Base-by-base conservation (phyloP, 1,140 invertebrate genomes). In the Bombus haemorrhoidalis region DNA sequence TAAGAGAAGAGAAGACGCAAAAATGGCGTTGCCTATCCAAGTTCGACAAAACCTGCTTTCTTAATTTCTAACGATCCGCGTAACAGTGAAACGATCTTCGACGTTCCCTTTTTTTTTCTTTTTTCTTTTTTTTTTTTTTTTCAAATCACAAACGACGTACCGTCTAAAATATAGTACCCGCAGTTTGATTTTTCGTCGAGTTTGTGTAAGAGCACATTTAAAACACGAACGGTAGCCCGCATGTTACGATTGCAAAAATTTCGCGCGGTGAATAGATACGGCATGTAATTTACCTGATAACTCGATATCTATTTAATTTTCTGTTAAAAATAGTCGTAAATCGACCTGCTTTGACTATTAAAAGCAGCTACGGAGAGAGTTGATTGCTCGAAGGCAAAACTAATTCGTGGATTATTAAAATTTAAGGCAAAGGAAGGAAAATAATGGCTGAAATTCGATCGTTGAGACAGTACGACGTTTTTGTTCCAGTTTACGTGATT, bases 401-500 rank as follows among this genome's bases (percentile, higher is more conserved):
- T 62, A 62, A n/a, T n/a, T n/a, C 18, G 0, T 6, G 47, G 5
- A 53, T 22, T 22, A 5, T 53, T 53, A 2, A 53, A 22, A 53
- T 22, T 53, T 12, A 13, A 22, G 1, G 6, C 0, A 9, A 15
- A 66, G 15, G 1, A 15, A 32, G 13, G 39, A n/a, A 1, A 34
- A 22, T 28, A 37, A n/a, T 12, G 5, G 0, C 34, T n/a, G 68
- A 64, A 43, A 53, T 68, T 72, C 34, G 53, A 71, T 18, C 10
- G 34, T 28, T 12, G 34, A 57, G 78, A 43, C 32, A 64, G 39
- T 8, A 53, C 37, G 25, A 37, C 79, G 12, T 84, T 91, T 53
- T 90, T 92, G 86, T 97, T 96, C 64, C 96, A 99, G 98, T 99
- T 94, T 99, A 99, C 94, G 97, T 99, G 1, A 97, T 99, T 59